Evolutionary conservation across 2,113 vertebrate species (phyloP).

Genomic region (Pollimyrus isidori): DNA sequence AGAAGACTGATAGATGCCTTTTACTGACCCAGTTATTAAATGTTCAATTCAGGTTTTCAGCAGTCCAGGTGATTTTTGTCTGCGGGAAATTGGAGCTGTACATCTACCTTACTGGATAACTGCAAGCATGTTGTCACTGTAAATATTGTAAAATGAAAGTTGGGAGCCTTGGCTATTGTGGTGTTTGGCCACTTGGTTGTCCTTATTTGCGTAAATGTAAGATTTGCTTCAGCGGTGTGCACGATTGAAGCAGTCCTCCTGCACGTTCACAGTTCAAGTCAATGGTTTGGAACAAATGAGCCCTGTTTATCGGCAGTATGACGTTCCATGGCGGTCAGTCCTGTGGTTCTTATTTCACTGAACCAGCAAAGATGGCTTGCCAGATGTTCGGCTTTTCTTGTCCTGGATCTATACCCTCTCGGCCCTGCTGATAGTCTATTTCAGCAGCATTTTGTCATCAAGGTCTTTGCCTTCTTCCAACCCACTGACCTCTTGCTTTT

Average conservation of each 20-base stretch:
- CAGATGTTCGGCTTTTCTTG: background rate
- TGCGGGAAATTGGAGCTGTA: background rate
- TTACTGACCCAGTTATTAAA: background rate
- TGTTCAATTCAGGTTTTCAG: background rate
- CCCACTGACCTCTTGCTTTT: background rate
- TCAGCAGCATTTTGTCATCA: background rate
- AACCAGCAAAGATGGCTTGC: background rate
- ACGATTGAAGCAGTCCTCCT: background rate
- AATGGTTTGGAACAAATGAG: background rate
- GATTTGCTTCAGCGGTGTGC: background rate
- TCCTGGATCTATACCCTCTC: background rate
- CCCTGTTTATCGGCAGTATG: background rate
- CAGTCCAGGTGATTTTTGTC: background rate
- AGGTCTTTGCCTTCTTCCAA: background rate
- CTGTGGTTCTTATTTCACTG: conserved; percentile 1
- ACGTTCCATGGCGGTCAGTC: background rate
- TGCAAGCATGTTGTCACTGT: background rate
- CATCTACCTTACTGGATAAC: background rate
- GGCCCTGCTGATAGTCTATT: background rate
- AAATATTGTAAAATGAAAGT: background rate
- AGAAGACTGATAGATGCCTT: background rate
- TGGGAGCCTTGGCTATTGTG: background rate
- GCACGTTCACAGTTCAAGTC: background rate
- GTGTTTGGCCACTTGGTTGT: background rate
- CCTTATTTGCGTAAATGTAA: background rate